A percentile compares a stretch with the other conserved stretches of the same genome.
Conservation (phyloP, 2,888 invertebrate species). For the Oscheius sp. region DNA sequence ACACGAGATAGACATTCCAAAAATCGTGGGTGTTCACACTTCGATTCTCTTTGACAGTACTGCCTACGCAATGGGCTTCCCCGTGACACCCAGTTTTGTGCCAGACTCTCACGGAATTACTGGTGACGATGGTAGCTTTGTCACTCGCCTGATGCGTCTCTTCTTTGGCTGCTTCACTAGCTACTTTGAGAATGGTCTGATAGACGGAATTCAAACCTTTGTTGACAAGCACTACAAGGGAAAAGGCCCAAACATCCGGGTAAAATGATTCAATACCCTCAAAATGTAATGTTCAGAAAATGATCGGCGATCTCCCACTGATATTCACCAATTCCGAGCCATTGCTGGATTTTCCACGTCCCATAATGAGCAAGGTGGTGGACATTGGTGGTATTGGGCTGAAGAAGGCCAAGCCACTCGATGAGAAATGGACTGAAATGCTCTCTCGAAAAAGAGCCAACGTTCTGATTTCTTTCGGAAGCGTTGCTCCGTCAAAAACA, state of each 20-base stretch:
- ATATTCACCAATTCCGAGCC: constrained; percentile 58
- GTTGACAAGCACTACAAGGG: constrained; percentile 38
- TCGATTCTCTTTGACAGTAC: constrained; percentile 50
- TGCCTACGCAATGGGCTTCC: constrained; percentile 45
- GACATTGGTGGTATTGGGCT: constrained; percentile 46
- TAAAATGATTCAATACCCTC: background rate
- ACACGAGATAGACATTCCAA: constrained; percentile 44
- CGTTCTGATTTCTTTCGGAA: constrained; percentile 21
- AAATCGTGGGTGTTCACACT: constrained; percentile 48
- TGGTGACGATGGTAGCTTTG: constrained; percentile 41
- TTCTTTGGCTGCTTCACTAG: constrained; percentile 45
- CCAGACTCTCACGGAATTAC: constrained; percentile 50
- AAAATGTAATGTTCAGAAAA: constrained; percentile 40
- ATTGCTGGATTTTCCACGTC: constrained; percentile 59
- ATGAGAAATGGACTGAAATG: constrained; percentile 12
- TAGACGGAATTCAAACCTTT: constrained; percentile 40
- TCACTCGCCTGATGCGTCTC: constrained; percentile 36
- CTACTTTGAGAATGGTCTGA: constrained; percentile 43
- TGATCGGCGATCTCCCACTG: constrained; percentile 45
- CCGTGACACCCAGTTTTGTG: constrained; percentile 48
- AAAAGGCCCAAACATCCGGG: constrained; percentile 20
- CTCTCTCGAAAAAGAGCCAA: background rate
- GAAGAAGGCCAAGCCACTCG: background rate
- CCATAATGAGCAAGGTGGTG: constrained; percentile 51
- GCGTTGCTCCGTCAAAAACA: background rate